These are phyloP conservation scores for Linurgus olivaceus DNA, from an alignment of 2,797 vertebrate species.

Conservation along the genomic window DNA sequence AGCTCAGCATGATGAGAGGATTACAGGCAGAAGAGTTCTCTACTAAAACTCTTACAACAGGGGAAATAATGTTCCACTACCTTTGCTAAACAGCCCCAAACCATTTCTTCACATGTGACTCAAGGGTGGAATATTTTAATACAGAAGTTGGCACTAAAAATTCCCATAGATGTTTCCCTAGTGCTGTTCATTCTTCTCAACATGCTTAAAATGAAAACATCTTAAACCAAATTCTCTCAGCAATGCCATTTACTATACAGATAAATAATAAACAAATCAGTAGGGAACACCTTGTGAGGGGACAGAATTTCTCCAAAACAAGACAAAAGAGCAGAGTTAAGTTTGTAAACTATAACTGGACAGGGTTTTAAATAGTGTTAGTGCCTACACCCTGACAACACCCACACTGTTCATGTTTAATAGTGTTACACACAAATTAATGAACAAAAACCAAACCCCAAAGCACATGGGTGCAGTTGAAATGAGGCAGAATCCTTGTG, in stretches of 20 bases:
- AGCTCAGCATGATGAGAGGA: background rate
- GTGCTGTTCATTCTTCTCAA: background rate
- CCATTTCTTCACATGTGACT: background rate
- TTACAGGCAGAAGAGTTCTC: background rate
- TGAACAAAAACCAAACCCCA: background rate
- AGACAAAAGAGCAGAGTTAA: background rate
- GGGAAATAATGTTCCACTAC: background rate
- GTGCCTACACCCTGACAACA: background rate
- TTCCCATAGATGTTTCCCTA: background rate
- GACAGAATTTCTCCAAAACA: background rate
- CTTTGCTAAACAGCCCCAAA: background rate
- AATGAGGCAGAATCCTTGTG: background rate
- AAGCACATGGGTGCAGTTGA: background rate
- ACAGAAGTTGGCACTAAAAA: background rate
- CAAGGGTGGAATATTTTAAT: background rate
- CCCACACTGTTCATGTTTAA: background rate
- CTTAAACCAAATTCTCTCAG: background rate
- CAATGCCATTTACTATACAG: conserved; percentile 12
- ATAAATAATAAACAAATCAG: conserved; percentile 31
- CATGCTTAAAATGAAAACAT: background rate
- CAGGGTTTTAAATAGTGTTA: background rate
- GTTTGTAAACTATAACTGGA: background rate
- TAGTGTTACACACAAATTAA: background rate
- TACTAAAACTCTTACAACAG: background rate
- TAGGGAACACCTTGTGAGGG: background rate